Evolutionary conservation across 2,113 vertebrate genomes (phyloP).

Genomic region (Cephalopholis sonnerati): DNA sequence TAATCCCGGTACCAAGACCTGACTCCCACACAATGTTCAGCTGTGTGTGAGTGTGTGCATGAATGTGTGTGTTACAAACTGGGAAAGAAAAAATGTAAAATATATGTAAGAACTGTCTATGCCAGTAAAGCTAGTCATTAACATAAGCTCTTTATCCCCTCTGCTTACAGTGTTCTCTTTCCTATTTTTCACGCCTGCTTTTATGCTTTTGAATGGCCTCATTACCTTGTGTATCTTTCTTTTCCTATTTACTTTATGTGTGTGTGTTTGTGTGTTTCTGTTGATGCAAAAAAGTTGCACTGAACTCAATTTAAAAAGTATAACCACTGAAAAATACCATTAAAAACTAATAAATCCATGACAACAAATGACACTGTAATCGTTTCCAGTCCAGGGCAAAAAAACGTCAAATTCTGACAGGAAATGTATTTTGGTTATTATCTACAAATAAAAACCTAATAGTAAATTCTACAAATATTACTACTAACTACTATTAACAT

Average conservation of each 20-base stretch:
- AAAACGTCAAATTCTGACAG: background rate
- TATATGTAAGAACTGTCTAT: background rate
- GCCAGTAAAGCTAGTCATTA: background rate
- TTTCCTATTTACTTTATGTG: no score
- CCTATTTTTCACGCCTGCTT: background rate
- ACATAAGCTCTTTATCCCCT: background rate
- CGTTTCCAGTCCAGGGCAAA: background rate
- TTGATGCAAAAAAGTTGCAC: background rate
- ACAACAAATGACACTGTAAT: background rate
- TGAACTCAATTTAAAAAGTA: background rate
- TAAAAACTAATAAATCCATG: background rate
- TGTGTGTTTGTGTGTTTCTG: background rate
- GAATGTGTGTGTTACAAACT: background rate
- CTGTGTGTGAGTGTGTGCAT: background rate
- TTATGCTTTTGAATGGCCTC: background rate
- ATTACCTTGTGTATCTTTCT: no score
- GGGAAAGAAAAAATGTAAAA: background rate
- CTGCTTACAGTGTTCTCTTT: background rate
- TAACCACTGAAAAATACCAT: background rate
- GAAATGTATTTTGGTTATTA: background rate
- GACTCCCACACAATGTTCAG: background rate
- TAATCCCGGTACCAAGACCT: constrained; percentile 37
- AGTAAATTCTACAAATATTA: no score
- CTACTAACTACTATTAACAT: no score
- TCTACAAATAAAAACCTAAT: background rate